These are phyloP conservation scores for Strigamia crassipes DNA, from an alignment of 2,888 invertebrate species.

Conservation along the genomic window DNA sequence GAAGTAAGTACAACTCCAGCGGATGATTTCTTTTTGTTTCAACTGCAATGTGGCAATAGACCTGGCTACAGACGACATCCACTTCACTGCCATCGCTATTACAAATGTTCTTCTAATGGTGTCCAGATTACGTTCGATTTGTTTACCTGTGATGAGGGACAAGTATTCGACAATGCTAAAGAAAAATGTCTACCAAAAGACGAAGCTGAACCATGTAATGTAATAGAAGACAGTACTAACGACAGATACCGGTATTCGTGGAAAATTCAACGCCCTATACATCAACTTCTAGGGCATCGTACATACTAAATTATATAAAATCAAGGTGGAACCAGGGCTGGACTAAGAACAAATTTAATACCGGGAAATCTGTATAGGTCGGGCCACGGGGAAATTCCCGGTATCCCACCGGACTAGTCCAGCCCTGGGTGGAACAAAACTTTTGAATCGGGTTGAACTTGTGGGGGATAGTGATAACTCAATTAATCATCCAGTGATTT, in stretches of 20 bases:
- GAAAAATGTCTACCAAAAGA: slow-evolving; percentile 1
- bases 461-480: too few species aligned
- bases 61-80: slow-evolving; percentile 43
- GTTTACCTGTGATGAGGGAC: not conserved
- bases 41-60: slow-evolving; percentile 39
- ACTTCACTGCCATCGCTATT: slow-evolving; percentile 35
- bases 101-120: slow-evolving; percentile 38
- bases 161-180: slow-evolving; percentile 31
- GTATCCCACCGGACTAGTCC: too few species aligned
- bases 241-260: not conserved
- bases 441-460: too few species aligned
- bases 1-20: not conserved
- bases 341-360: too few species aligned
- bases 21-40: slow-evolving; percentile 39
- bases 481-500: too few species aligned
- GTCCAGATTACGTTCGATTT: not conserved
- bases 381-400: too few species aligned
- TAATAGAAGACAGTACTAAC: not conserved
- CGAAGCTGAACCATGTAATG: slow-evolving; percentile 22
- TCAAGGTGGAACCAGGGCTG: too few species aligned
- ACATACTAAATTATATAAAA: not conserved
- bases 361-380: too few species aligned
- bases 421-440: too few species aligned
- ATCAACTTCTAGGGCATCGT: not conserved
- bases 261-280: not conserved